Evolutionary conservation across 1,140 invertebrate genomes (phyloP).

Genomic region (Brachionus asplanchnoidis): DNA sequence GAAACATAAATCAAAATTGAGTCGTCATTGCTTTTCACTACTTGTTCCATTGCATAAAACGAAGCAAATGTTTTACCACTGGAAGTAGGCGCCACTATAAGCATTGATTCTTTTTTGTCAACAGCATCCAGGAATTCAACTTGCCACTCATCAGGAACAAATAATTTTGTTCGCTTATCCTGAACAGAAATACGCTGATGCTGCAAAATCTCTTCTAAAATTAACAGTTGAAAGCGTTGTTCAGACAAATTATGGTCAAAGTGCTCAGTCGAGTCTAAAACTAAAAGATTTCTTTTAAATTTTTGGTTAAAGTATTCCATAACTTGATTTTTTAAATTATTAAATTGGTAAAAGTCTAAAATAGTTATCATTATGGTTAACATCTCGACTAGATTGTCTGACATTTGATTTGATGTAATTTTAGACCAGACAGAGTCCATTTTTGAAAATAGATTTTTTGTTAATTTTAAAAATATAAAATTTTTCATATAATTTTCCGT

Average conservation of each 20-base stretch:
- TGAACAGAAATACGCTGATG: not conserved
- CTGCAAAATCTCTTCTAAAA: not conserved
- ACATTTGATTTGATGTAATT: not conserved
- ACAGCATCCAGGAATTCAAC: conserved; percentile 20
- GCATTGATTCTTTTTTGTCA: conserved; percentile 2
- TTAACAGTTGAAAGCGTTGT: not conserved
- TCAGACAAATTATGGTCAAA: not conserved
- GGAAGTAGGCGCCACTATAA: conserved; percentile 15
- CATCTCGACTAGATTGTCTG: not conserved
- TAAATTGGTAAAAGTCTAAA: not conserved
- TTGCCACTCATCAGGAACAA: conserved; percentile 17
- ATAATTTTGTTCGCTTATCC: not conserved
- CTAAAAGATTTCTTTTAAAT: not conserved
- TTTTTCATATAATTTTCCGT: not conserved
- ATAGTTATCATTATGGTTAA: not conserved
- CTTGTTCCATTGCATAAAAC: conserved; percentile 31
- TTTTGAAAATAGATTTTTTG: not conserved
- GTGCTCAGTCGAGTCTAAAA: not conserved
- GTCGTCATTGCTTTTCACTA: not conserved
- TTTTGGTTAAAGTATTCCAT: not conserved
- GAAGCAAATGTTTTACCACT: conserved; percentile 33
- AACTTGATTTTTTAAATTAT: not conserved
- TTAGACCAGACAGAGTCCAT: not conserved
- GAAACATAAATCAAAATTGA: conserved; percentile 9
- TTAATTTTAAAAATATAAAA: not conserved